Conservation (phyloP, 2,113 vertebrate genomes). For the Scortum barcoo region DNA sequence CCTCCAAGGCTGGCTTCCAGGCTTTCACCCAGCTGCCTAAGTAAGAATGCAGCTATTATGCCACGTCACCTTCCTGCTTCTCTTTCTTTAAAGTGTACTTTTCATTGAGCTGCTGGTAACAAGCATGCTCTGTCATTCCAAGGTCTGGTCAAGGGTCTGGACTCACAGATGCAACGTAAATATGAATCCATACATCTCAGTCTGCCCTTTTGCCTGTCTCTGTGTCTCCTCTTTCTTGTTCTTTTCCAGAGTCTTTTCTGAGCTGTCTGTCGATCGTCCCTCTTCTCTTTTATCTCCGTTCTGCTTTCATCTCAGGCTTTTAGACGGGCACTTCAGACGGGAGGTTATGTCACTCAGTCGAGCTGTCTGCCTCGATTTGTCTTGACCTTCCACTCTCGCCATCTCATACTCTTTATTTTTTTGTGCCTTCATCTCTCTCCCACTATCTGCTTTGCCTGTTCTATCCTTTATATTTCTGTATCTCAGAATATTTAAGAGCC, state of each 20-base stretch:
- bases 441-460: constrained; percentile 28
- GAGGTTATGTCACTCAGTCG: constrained; percentile 48
- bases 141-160: constrained; percentile 85
- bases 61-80: neutral
- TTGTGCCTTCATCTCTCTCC: constrained; percentile 41
- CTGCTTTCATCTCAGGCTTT: constrained; percentile 64
- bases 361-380: constrained; percentile 54
- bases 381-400: constrained; percentile 37
- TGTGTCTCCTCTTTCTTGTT: constrained; percentile 41
- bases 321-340: constrained; percentile 46
- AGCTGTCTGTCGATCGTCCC: constrained; percentile 27
- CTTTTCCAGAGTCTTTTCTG: constrained; percentile 22
- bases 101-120: constrained; percentile 74
- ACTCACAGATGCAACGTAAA: constrained; percentile 84
- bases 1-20: constrained; percentile 98
- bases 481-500: constrained; percentile 23
- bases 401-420: constrained; percentile 46
- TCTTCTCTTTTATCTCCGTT: constrained; percentile 56
- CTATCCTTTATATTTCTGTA: constrained; percentile 21
- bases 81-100: constrained; percentile 39
- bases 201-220: constrained; percentile 63
- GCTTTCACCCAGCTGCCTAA: constrained; percentile 98
- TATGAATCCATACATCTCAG: constrained; percentile 86
- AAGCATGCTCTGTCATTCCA: constrained; percentile 82
- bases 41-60: constrained; percentile 81